These are phyloP conservation scores for Sarcophilus harrisii DNA, from an alignment of 2,797 vertebrate species.

Conservation along the genomic window DNA sequence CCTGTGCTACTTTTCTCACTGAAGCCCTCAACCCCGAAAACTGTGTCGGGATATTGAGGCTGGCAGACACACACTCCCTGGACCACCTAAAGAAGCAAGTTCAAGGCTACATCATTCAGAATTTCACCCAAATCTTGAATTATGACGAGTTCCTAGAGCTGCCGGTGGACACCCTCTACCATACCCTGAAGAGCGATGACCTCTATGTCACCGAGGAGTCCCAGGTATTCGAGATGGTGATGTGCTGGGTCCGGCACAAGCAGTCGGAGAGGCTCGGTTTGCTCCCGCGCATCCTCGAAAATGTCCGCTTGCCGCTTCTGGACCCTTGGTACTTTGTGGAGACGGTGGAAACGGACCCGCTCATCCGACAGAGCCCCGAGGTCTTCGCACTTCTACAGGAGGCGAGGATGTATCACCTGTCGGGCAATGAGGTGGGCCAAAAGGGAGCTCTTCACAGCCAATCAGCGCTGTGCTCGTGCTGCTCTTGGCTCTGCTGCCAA, in stretches of 20 bases:
- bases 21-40: conserved; percentile 94
- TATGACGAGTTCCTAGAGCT: conserved; percentile 93
- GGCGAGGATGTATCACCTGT: conserved; percentile 93
- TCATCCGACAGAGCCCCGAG: conserved; percentile 92
- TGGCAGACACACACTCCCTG: conserved; percentile 93
- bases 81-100: conserved; percentile 88
- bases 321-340: conserved; percentile 96
- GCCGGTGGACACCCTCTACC: conserved; percentile 88
- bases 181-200: conserved; percentile 91
- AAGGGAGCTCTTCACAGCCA: not conserved
- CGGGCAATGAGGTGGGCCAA: conserved; percentile 92
- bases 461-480: not conserved
- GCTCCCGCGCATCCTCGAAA: conserved; percentile 88
- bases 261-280: conserved; percentile 86
- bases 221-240: conserved; percentile 93
- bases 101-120: conserved; percentile 91
- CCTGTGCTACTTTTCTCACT: conserved; percentile 92
- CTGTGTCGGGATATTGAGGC: conserved; percentile 93
- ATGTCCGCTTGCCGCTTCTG: conserved; percentile 92
- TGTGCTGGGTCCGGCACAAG: conserved; percentile 92
- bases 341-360: conserved; percentile 92
- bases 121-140: conserved; percentile 91
- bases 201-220: conserved; percentile 93
- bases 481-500: not conserved
- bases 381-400: conserved; percentile 95